These are phyloP conservation scores for Parus major DNA, from an alignment of 2,113 vertebrate genomes.

Conservation along the genomic window DNA sequence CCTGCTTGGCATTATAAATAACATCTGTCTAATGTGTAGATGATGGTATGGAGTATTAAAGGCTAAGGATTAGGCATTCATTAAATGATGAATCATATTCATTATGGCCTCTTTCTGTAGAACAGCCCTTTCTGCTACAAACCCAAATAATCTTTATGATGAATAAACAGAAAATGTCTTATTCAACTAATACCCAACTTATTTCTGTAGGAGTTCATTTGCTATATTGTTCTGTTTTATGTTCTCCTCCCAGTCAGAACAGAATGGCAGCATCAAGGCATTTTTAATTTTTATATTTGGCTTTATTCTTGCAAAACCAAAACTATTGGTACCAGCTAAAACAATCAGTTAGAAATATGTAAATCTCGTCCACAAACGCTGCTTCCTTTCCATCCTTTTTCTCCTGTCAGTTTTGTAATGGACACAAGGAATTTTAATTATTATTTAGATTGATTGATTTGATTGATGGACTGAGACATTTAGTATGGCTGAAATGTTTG, in stretches of 20 bases:
- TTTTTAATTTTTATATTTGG: not conserved
- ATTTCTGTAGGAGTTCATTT: not conserved
- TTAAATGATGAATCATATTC: constrained; percentile 46
- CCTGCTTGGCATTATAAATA: constrained; percentile 16
- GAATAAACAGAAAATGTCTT: constrained; percentile 28
- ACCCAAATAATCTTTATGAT: constrained; percentile 8
- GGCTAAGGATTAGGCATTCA: constrained; percentile 23
- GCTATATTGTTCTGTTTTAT: not conserved
- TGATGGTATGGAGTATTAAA: not conserved
- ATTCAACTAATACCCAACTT: not conserved
- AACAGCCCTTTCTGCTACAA: not conserved
- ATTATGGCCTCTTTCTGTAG: constrained; percentile 2
- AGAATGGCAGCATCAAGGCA: not conserved
- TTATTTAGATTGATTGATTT: not conserved
- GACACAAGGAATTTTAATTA: not conserved
- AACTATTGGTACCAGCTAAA: not conserved
- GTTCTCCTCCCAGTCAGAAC: not conserved
- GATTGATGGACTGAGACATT: not conserved
- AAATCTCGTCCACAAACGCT: not conserved
- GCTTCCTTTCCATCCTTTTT: not conserved
- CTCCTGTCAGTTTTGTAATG: not conserved
- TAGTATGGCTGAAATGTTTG: not conserved
- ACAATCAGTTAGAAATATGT: not conserved
- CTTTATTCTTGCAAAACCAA: not conserved
- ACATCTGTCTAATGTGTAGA: not conserved